Percentiles rank a stretch among this genome's conserved stretches.
Evolutionary conservation across 1,140 invertebrate genomes (phyloP).

Genomic region (Drosophila guanche): DNA sequence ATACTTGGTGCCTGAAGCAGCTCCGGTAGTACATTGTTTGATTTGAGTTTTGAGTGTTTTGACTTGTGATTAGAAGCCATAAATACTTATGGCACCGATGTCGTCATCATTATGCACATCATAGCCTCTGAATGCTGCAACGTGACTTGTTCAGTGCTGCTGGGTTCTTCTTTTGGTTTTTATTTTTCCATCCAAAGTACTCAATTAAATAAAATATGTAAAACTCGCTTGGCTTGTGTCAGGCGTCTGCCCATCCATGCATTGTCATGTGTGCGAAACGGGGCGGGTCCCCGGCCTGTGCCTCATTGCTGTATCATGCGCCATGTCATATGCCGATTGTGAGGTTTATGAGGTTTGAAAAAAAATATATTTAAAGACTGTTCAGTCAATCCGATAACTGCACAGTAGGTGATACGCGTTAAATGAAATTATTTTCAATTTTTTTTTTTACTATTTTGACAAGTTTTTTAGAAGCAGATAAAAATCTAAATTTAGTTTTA

Average conservation of each 20-base stretch:
- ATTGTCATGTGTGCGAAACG: slow-evolving; percentile 32
- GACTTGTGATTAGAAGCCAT: slow-evolving; percentile 53
- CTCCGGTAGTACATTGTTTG: slow-evolving; percentile 58
- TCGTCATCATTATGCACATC: slow-evolving; percentile 42
- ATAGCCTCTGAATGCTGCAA: slow-evolving; percentile 27
- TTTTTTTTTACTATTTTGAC: too few species aligned
- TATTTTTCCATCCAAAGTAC: slow-evolving; percentile 40
- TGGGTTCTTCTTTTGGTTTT: slow-evolving; percentile 11
- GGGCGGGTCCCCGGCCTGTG: slow-evolving; percentile 28
- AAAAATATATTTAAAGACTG: slow-evolving; percentile 68
- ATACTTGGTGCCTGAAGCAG: slow-evolving; percentile 29
- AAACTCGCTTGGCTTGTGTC: slow-evolving; percentile 48
- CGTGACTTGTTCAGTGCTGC: slow-evolving; percentile 51
- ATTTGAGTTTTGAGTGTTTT: slow-evolving; percentile 55
- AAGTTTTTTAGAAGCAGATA: too few species aligned
- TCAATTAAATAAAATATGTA: slow-evolving; percentile 77
- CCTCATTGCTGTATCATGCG: slow-evolving; percentile 59
- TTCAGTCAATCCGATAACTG: slow-evolving; percentile 13
- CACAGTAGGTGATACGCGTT: slow-evolving; percentile 16
- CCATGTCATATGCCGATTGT: slow-evolving; percentile 44
- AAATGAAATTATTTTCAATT: too few species aligned
- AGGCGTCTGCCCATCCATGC: slow-evolving; percentile 22
- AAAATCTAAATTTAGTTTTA: too few species aligned
- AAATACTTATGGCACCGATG: slow-evolving; percentile 49
- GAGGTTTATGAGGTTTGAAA: slow-evolving; percentile 50